Evolutionary conservation across 2,888 invertebrate genomes (phyloP).

Genomic region (Pocota personata): DNA sequence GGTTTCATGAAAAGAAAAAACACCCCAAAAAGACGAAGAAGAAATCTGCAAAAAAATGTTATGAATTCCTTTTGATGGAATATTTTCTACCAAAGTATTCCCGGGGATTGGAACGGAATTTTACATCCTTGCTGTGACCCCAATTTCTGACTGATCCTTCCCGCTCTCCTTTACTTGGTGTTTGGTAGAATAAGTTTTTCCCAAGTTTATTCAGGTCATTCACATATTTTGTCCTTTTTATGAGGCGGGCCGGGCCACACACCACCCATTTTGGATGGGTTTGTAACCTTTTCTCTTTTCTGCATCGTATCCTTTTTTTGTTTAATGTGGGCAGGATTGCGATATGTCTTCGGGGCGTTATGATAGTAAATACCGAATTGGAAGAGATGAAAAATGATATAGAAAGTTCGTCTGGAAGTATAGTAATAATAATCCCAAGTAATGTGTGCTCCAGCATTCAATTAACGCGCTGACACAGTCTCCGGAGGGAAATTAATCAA

Average conservation of each 20-base stretch:
- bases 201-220: slow-evolving; percentile 59
- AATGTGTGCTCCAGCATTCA: slow-evolving; percentile 15
- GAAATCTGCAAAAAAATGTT: slow-evolving; percentile 51
- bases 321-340: slow-evolving; percentile 31
- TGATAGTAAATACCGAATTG: slow-evolving; percentile 39
- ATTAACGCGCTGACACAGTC: slow-evolving; percentile 25
- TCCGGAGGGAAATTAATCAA: slow-evolving; percentile 26
- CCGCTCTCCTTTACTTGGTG: background rate
- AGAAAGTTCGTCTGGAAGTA: background rate
- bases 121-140: slow-evolving; percentile 38
- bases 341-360: slow-evolving; percentile 44
- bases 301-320: slow-evolving; percentile 18
- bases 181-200: background rate
- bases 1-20: slow-evolving; percentile 11
- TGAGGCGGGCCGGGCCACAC: background rate
- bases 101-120: slow-evolving; percentile 34
- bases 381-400: slow-evolving; percentile 32
- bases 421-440: background rate
- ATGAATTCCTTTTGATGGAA: slow-evolving; percentile 70
- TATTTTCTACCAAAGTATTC: slow-evolving; percentile 42
- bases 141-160: slow-evolving; percentile 53
- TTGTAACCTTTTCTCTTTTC: background rate
- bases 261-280: background rate
- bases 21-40: background rate
- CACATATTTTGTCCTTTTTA: slow-evolving; percentile 38